Conservation (phyloP, 1,140 invertebrate species). For the Cydia splendana region DNA sequence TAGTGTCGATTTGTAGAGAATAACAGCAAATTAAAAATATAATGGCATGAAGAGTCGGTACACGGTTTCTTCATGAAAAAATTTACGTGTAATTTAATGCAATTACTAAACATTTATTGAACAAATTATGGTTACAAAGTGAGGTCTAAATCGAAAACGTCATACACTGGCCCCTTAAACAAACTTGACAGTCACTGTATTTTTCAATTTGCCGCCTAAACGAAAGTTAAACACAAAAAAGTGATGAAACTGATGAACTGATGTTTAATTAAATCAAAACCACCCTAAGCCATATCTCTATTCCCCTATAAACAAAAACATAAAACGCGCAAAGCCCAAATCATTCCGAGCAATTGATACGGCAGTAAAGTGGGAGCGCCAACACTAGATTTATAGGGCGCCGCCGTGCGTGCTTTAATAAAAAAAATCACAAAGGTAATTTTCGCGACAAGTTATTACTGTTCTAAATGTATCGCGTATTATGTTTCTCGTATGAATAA, state of each 20-base stretch:
- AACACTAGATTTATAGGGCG: slow-evolving; percentile 71
- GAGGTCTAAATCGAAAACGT: too few species aligned
- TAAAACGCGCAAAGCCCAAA: slow-evolving; percentile 50
- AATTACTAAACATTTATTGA: too few species aligned
- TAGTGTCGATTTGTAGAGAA: too few species aligned
- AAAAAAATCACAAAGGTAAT: slow-evolving; percentile 74
- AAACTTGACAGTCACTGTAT: too few species aligned
- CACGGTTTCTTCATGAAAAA: too few species aligned
- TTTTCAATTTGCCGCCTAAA: neutral
- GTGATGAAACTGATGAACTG: too few species aligned
- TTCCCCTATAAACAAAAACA: slow-evolving; percentile 51
- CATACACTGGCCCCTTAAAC: too few species aligned
- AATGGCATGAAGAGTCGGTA: too few species aligned
- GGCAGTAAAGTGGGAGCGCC: slow-evolving; percentile 63
- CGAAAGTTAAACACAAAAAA: neutral
- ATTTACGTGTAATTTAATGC: too few species aligned
- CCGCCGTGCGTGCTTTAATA: slow-evolving; percentile 69
- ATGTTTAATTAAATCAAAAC: slow-evolving; percentile 34
- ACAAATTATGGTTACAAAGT: too few species aligned
- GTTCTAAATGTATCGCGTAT: slow-evolving; percentile 62
- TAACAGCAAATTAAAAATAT: too few species aligned
- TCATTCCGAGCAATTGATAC: slow-evolving; percentile 62
- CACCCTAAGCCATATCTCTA: slow-evolving; percentile 40
- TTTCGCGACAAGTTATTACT: slow-evolving; percentile 70
- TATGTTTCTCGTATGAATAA: slow-evolving; percentile 62